Conservation (phyloP, 2,113 vertebrate species). For the Rana temporaria region DNA sequence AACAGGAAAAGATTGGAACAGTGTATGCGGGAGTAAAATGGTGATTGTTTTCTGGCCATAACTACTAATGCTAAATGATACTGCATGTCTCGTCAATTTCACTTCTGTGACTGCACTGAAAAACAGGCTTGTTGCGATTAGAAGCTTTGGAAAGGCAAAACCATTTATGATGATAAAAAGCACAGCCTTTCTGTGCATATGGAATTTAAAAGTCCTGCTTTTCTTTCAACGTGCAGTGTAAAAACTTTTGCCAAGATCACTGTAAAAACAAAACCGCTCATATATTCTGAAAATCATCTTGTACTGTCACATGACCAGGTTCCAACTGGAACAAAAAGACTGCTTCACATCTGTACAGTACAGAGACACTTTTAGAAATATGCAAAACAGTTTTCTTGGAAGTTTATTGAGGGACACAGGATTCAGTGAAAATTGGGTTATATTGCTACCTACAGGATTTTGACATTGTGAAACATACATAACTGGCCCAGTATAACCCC, state of each 20-base stretch:
- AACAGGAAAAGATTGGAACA: not conserved
- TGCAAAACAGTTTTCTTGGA: too few relatives aligned
- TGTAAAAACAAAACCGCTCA: not conserved
- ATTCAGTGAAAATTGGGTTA: too few relatives aligned
- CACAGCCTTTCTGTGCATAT: not conserved
- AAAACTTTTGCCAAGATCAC: not conserved
- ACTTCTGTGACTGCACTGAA: not conserved
- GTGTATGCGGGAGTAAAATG: not conserved
- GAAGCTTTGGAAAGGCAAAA: not conserved
- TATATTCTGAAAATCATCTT: conserved; percentile 9
- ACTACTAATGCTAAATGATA: not conserved
- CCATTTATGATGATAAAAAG: conserved; percentile 5
- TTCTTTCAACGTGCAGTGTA: not conserved
- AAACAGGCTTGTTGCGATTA: not conserved
- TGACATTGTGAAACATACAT: too few relatives aligned
- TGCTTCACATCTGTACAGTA: not conserved
- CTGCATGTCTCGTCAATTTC: not conserved
- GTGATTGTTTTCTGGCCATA: not conserved
- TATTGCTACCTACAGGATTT: too few relatives aligned
- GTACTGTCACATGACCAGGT: not conserved
- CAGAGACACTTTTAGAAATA: not conserved
- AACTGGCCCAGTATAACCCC: too few relatives aligned
- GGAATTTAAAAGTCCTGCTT: not conserved
- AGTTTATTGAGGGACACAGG: too few relatives aligned
- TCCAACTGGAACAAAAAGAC: not conserved